Evolutionary conservation across 30 jellyfish, hydroid and myxozoan genomes (phyloP), one percentile per base, ranked within the genome.

Genomic region (Nemopilema nomurai): DNA sequence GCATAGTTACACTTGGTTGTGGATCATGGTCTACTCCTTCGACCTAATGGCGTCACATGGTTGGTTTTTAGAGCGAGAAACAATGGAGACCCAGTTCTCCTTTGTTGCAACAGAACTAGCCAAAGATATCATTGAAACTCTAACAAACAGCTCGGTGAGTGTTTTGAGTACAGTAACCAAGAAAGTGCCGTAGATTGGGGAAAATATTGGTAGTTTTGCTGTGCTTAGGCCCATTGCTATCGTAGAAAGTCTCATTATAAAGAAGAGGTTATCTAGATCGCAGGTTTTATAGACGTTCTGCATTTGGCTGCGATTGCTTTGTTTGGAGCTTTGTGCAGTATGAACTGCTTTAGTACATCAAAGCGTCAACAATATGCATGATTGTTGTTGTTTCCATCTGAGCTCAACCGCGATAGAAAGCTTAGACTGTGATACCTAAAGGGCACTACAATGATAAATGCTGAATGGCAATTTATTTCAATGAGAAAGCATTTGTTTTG

Each of bases 201-300:
- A 13, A 13, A 41, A 3, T 41, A 3, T 41, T 3, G 23, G 23
- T 0, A 23, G 18, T 23, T 23, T 23, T 67, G 8, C 76, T 20
- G 19, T 67, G 76, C 21, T 63, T 77, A 77, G 87, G 87, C 87
- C 87, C 87, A 77, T 77, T 57, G 19, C 13, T 29, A 24, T 51
- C 21, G 19, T 25, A 21, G 49, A 31, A 77, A 66, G 87, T 77
- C 79, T 62, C 79, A 57, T 66, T 66, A 77, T 64, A 77, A 77
- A 57, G 87, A 62, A 66, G 87, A 77, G 79, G 87, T 77, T 62
- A 75, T 77, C 23, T 32, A 18, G 19, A 32, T 20, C 17, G 23
- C 50, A 29, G 19, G 19, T 67, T 67, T 23, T 32, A n/a, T n/a
- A n/a, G n/a, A n/a, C n/a, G n/a, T n/a, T n/a, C n/a, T n/a, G n/a